Evolutionary conservation across 2,113 vertebrate species (phyloP), one percentile per base, ranked within the genome.

Genomic region (Sula dactylatra): DNA sequence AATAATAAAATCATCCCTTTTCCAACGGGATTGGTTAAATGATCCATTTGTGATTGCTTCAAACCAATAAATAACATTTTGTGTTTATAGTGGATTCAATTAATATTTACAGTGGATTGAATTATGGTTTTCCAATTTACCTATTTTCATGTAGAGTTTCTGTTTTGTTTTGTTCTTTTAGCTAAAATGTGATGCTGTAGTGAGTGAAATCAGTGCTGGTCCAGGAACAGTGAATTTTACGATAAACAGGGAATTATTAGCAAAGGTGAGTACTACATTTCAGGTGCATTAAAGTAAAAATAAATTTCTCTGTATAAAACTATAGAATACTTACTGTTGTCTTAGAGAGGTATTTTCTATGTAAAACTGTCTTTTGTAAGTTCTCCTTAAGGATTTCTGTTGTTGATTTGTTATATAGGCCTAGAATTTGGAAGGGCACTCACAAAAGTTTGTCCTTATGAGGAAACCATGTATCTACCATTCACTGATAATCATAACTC

Each of bases 201-300:
- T 99, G 74, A 99, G 98, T 87, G 98, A 98, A 67, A 98, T 99
- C 92, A 97, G 97, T 13, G 67, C 98, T 86, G 98, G 97, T 49
- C 86, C 83, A 73, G 98, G 98, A 89, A 97, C 97, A 64, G 97
- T 99, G 93, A 98, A 98, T 97, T 99, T 99, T 86, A 99, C 97
- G 77, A 97, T 99, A 81, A 98, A 99, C 95, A 98, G 98, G 89
- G 97, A 97, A 50, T 96, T 99, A n/a, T 96, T 99, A 71, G 98
- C 98, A 61, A 98, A 99, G 99, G 99, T 99, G 86, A 98, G 97
- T 96, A 18, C 29, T 49, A 6, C 67, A n/a, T 88, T 93, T 85
- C 16, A 64, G 6, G 11, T 38, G 25, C 38, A 32, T 77, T 61
- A 83, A 91, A 16, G n/a, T 67, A 64, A 70, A 65, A 87, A 66